Evolutionary conservation across 2,113 vertebrate species (phyloP), one percentile per base, ranked within the genome.

Genomic region (Callospermophilus lateralis): DNA sequence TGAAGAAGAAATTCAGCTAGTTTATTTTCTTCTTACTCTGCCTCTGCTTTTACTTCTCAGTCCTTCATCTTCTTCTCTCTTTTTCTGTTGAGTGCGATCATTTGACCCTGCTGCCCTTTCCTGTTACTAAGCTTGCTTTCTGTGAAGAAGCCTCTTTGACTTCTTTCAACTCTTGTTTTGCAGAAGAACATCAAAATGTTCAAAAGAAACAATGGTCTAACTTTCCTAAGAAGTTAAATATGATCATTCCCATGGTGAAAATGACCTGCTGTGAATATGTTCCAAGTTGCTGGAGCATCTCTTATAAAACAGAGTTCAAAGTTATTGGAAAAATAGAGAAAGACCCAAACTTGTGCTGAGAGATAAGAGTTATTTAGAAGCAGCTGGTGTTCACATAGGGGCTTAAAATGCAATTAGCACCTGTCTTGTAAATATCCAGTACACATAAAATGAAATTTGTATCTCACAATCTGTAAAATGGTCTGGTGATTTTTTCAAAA

Each of bases 121-220:
- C 45, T 95, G 79, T 58, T 84, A 79, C 77, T 74, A 84, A 95
- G 86, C 74, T 95, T 83, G 17, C 13, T 76, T 74, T 91, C 89
- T 94, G 63, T 93, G 74, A 95, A 95, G 58, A 97, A 91, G 39
- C 22, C 76, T 83, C 26, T 95, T 87, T 91, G 84, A 95, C 89
- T 70, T 90, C 68, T 91, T 96, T 95, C 81, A 95, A 37, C 88
- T 95, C 78, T 89, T 93, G 78, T 95, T 97, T 97, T 96, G 55
- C 63, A 94, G 73, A 74, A 65, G 39, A 97, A 84, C 83, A 96
- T 95, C 30, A 95, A 97, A 96, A 93, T 92, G 19, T 89, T 95
- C 91, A 95, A 91, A 95, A 94, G 83, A 96, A 97, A 94, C 84
- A 94, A 91, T 61, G 28, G 34, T 73, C 32, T 76, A 78, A 73